Conservation (phyloP, 2,888 invertebrate genomes). For the Ashinkailepas kermadecensis region DNA sequence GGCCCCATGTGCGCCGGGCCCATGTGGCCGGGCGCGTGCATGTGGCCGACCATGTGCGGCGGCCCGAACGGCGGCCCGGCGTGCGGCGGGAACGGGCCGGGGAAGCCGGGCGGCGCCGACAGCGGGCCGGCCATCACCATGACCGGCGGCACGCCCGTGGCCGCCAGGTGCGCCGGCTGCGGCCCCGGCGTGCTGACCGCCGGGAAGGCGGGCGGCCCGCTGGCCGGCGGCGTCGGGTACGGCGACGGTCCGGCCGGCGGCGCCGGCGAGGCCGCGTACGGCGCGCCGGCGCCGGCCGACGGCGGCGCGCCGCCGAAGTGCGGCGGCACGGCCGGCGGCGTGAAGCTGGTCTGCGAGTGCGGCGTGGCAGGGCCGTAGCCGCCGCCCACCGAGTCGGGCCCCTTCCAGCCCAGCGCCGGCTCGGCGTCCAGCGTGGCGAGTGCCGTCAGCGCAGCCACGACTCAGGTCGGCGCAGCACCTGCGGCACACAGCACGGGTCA, state of each 20-base stretch:
- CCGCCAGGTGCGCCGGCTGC: background rate
- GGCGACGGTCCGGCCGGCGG: slow-evolving; percentile 16
- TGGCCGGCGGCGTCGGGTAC: slow-evolving; percentile 23
- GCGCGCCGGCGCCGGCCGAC: background rate
- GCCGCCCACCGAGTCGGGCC: background rate
- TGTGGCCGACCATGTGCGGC: slow-evolving; percentile 22
- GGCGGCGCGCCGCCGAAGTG: background rate
- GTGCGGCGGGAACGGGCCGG: slow-evolving; percentile 18
- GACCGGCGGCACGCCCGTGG: background rate
- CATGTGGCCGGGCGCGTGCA: slow-evolving; percentile 13
- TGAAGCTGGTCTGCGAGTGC: slow-evolving; percentile 21
- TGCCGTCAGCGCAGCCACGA: slow-evolving; percentile 8
- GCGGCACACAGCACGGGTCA: background rate
- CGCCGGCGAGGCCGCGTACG: slow-evolving; percentile 17
- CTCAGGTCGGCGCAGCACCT: background rate
- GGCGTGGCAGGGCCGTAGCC: slow-evolving; percentile 6
- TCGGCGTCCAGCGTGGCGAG: slow-evolving; percentile 12
- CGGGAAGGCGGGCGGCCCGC: slow-evolving; percentile 17
- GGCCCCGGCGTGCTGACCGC: slow-evolving; percentile 6
- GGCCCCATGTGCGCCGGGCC: slow-evolving; percentile 8
- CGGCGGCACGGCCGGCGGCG: slow-evolving; percentile 20
- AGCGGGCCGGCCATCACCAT: background rate
- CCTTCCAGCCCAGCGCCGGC: slow-evolving; percentile 18
- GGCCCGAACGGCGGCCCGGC: slow-evolving; percentile 17
- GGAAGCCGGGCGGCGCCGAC: background rate